Percentiles rank a stretch among this genome's conserved stretches.
Conservation (phyloP, 2,113 vertebrate species). For the Cichladusa arquata region DNA sequence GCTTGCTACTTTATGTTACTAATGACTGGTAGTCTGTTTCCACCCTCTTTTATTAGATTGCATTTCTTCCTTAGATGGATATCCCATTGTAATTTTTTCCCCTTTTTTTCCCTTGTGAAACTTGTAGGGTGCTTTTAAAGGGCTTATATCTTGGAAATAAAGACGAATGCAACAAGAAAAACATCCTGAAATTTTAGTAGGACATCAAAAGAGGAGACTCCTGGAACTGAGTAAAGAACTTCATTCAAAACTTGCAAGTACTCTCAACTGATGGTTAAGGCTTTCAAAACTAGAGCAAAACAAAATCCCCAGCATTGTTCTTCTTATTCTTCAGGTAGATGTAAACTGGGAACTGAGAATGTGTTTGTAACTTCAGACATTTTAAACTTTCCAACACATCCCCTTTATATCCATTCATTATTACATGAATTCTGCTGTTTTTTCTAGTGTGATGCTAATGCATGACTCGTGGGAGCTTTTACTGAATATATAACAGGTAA, state of each 20-base stretch:
- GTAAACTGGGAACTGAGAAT: neutral
- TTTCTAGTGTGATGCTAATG: neutral
- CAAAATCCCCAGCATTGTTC: fast-evolving
- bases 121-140: neutral
- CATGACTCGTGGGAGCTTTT: neutral
- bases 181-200: conserved; percentile 5
- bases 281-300: neutral
- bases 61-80: neutral
- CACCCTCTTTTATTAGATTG: neutral
- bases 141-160: neutral
- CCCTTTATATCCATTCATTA: neutral
- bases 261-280: neutral
- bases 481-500: neutral
- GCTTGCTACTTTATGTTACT: neutral
- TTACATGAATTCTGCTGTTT: neutral
- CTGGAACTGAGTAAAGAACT: neutral
- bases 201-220: neutral
- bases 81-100: neutral
- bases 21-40: neutral
- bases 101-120: neutral
- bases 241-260: neutral
- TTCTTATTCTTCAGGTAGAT: neutral
- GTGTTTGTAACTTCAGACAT: neutral
- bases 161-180: conserved; percentile 15
- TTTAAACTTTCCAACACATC: neutral